Conservation (phyloP, 1,140 invertebrate genomes). For the Drosophila repletoides region DNA sequence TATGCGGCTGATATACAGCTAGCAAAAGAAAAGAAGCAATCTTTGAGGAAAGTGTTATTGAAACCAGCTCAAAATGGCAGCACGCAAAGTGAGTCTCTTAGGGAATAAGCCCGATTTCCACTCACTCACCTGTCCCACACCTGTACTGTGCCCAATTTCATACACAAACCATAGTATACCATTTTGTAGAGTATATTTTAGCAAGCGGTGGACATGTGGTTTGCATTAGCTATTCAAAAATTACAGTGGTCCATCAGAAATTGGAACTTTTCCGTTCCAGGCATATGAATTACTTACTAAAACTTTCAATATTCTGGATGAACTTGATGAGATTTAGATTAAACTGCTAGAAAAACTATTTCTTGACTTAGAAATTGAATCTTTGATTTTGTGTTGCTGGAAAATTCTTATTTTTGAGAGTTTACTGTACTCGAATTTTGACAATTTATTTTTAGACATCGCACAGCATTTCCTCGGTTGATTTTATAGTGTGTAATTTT, state of each 20-base stretch:
- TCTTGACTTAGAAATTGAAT: too few relatives aligned
- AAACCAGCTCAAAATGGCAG: constrained; percentile 54
- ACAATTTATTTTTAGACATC: constrained; percentile 69
- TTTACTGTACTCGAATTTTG: constrained; percentile 54
- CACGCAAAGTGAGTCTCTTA: constrained; percentile 61
- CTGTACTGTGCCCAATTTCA: constrained; percentile 14
- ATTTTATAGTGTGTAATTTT: constrained; percentile 56
- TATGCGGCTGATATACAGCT: constrained; percentile 1
- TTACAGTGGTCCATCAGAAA: too few relatives aligned
- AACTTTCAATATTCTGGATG: too few relatives aligned
- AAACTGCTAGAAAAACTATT: too few relatives aligned
- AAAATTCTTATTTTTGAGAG: too few relatives aligned
- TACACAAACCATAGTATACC: constrained; percentile 38
- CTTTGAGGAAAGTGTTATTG: constrained; percentile 34
- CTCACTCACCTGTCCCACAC: not conserved
- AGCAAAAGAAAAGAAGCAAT: not conserved
- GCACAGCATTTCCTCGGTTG: constrained; percentile 28
- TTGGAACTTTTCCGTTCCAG: too few relatives aligned
- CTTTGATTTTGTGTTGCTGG: too few relatives aligned
- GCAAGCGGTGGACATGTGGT: constrained; percentile 69
- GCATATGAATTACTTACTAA: too few relatives aligned
- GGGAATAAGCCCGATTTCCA: not conserved
- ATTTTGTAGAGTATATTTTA: constrained; percentile 19
- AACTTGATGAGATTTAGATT: too few relatives aligned
- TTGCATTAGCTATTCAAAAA: constrained; percentile 76